Conservation (phyloP, 2,888 invertebrate species). For the Thelaira solivaga region DNA sequence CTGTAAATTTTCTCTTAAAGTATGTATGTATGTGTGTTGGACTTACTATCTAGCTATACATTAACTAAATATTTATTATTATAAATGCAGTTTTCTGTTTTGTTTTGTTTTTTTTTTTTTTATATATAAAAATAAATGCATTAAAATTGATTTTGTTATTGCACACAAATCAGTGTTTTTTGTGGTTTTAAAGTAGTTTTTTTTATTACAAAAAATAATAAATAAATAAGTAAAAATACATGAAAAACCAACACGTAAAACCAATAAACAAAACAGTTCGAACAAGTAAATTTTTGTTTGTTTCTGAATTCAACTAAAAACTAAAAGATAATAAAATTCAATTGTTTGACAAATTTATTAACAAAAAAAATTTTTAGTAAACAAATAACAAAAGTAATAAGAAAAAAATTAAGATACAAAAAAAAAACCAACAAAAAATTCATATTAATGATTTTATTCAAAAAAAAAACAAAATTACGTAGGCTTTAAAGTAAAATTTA, state of each 20-base stretch:
- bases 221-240: not conserved
- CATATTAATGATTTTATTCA: too few species aligned
- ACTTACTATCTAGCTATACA: too few species aligned
- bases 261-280: not conserved
- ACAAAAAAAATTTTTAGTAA: conserved; percentile 30
- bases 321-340: conserved; percentile 27
- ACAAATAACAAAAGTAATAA: conserved; percentile 30
- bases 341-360: conserved; percentile 38
- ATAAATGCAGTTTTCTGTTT: too few species aligned
- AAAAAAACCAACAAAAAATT: too few species aligned
- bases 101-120: conserved; percentile 19
- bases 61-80: too few species aligned
- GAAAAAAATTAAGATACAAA: too few species aligned
- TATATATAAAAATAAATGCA: conserved; percentile 46
- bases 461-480: conserved; percentile 1
- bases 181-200: conserved; percentile 23
- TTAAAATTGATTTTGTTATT: conserved; percentile 43
- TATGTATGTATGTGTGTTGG: too few species aligned
- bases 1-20: too few species aligned
- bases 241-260: too few species aligned
- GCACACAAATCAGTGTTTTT: conserved; percentile 50
- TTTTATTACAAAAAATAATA: not conserved
- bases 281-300: not conserved
- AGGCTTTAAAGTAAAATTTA: conserved; percentile 17
- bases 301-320: not conserved